These are phyloP conservation scores for Leptatherina wallacei DNA, from an alignment of 2,797 vertebrate genomes.

Conservation along the genomic window DNA sequence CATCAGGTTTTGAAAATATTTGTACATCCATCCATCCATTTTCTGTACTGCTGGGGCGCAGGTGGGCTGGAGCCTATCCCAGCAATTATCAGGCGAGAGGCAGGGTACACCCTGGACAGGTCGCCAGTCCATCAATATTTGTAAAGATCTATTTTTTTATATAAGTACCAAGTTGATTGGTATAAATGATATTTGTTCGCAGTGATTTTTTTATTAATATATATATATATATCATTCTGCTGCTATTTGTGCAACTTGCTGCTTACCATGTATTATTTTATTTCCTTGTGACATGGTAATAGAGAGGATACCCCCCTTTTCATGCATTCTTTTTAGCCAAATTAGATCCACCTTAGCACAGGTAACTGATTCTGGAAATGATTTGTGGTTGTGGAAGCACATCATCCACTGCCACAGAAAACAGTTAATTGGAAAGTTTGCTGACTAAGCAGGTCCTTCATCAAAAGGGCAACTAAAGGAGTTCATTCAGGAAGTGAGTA, in stretches of 20 bases:
- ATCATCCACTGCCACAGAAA: constrained; percentile 16
- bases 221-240: too few relatives aligned
- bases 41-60: too few relatives aligned
- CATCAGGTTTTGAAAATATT: too few relatives aligned
- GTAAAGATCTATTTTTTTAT: too few relatives aligned
- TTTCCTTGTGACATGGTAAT: too few relatives aligned
- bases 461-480: constrained; percentile 69
- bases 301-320: neutral
- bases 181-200: neutral
- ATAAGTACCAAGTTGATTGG: neutral
- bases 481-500: constrained; percentile 85
- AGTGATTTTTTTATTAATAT: neutral
- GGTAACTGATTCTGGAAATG: neutral
- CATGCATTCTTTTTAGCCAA: neutral
- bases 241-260: too few relatives aligned
- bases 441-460: constrained; percentile 42
- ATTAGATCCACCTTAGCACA: neutral
- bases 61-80: too few relatives aligned
- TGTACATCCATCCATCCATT: too few relatives aligned
- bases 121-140: too few relatives aligned
- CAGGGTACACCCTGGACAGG: too few relatives aligned
- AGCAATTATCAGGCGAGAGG: too few relatives aligned
- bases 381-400: neutral
- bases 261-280: too few relatives aligned
- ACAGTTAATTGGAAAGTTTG: constrained; percentile 40